Evolutionary conservation across 2,113 vertebrate species (phyloP).

Genomic region (Lepus americanus): DNA sequence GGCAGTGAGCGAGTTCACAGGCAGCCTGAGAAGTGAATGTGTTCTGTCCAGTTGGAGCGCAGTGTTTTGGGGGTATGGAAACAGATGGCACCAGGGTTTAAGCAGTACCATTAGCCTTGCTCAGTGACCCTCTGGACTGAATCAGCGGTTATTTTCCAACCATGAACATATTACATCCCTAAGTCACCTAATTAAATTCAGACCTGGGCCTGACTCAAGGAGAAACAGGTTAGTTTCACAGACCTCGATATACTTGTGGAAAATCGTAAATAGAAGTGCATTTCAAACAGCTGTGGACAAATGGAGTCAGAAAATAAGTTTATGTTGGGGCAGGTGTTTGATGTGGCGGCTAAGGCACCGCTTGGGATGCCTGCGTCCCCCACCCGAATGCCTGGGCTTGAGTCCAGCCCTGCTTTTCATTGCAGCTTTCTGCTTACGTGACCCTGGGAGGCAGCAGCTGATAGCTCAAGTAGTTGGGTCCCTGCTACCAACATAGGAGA

Average conservation of each 20-base stretch:
- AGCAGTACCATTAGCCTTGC: background rate
- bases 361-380: too few relatives aligned
- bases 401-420: too few relatives aligned
- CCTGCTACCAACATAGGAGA: too few relatives aligned
- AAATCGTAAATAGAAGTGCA: background rate
- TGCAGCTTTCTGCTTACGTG: too few relatives aligned
- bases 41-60: background rate
- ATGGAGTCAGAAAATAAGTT: too few relatives aligned
- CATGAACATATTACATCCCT: background rate
- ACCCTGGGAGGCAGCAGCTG: too few relatives aligned
- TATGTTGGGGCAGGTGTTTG: too few relatives aligned
- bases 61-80: background rate
- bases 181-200: background rate
- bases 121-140: background rate
- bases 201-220: background rate
- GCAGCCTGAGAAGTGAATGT: background rate
- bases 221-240: background rate
- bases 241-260: background rate
- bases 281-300: too few relatives aligned
- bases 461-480: too few relatives aligned
- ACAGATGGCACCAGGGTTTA: background rate
- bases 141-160: background rate
- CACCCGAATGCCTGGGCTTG: too few relatives aligned
- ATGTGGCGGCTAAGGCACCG: too few relatives aligned
- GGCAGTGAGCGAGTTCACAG: background rate